Evolutionary conservation across 2,113 vertebrate genomes (phyloP), one percentile per base, ranked within the genome.

Genomic region (Chloroceryle aenea): DNA sequence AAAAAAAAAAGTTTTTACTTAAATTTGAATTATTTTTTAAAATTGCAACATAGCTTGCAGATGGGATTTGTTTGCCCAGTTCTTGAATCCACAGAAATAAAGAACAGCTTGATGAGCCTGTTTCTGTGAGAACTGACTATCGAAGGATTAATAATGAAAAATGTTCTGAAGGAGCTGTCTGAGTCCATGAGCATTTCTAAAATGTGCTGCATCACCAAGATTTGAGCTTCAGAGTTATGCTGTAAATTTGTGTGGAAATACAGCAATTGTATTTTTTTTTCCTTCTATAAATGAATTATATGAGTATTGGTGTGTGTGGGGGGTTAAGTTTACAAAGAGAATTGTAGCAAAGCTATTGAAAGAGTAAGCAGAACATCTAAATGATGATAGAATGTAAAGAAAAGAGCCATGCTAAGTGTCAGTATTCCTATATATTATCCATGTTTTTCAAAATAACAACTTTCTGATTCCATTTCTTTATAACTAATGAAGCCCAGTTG

Each of bases 391-490:
- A 87, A 58, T 25, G 36, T 34, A 74, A 81, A 74, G 62, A 62
- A 81, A 63, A 87, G 64, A 58, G 62, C 45, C 17, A 22, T 47
- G 50, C 29, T 71, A 66, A 18, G 18, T 84, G 81, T 92, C 59
- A 72, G 18, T 92, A 82, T 90, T 69, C 61, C 16, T 50, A 67
- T 42, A 21, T 92, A 52, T 92, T 87, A 85, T 81, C 45, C n/a
- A 27, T 29, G n/a, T 80, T 94, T 94, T 94, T 32, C 48, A 88
- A 58, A 84, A 92, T 72, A 87, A 52, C 45, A 87, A 17, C 80
- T 62, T 81, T 64, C 82, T 80, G 32, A 73, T 86, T 42, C 55
- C 32, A n/a, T 91, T 93, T 93, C 72, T 92, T 43, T 90, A 84
- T 82, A 93, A 73, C 56, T 90, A 81, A 68, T 85, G 77, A 52